phyloP scores from a whole-genome alignment of 2,113 vertebrate species.

The Pachyramphus minor region DNA sequence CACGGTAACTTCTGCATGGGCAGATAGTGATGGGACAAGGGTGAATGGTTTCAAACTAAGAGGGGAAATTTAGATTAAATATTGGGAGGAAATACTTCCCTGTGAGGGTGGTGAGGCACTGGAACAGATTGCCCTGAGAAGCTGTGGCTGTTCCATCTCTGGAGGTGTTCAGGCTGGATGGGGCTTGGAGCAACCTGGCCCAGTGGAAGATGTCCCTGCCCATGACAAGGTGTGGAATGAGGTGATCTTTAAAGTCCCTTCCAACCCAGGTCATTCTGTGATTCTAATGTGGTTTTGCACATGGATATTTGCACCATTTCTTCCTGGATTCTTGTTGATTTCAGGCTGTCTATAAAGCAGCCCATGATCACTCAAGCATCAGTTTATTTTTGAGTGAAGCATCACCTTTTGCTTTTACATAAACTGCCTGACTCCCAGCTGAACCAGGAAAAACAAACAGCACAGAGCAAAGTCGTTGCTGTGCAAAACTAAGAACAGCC shows the following conservation, averaged over 20 bases:
- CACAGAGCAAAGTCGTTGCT: neutral
- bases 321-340: neutral
- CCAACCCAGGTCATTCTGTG: neutral
- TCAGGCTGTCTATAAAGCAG: neutral
- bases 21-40: neutral
- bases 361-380: neutral
- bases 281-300: neutral
- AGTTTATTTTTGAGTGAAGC: neutral
- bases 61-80: neutral
- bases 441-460: conserved; percentile 28
- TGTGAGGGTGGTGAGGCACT: neutral
- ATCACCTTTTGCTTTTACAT: conserved; percentile 10
- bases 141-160: neutral
- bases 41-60: neutral
- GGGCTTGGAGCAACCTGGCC: neutral
- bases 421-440: neutral
- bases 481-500: neutral
- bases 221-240: neutral
- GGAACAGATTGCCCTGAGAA: neutral
- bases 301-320: neutral
- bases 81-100: neutral
- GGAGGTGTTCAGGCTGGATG: neutral
- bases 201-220: neutral
- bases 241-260: neutral
- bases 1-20: neutral